Conservation (phyloP, 2,113 vertebrate genomes). For the Trogon surrucura region DNA sequence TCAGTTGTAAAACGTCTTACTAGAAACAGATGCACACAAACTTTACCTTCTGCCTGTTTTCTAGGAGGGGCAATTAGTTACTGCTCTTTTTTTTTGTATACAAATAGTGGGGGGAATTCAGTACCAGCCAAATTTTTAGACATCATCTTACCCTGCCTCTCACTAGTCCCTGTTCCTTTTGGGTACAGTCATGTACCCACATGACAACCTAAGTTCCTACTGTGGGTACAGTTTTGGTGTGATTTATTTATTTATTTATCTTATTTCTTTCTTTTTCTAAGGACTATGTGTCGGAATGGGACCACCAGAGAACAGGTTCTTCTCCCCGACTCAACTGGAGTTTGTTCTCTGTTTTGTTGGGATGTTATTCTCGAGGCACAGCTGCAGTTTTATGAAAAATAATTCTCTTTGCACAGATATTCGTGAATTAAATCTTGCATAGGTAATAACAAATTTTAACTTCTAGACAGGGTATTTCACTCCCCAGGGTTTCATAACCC, state of each 20-base stretch:
- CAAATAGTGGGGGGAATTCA: background rate
- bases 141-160: background rate
- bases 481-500: conserved; percentile 19
- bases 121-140: conserved; percentile 49
- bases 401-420: background rate
- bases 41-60: background rate
- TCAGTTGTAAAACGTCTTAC: background rate
- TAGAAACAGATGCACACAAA: background rate
- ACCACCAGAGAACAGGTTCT: background rate
- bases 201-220: background rate
- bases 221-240: conserved; percentile 27
- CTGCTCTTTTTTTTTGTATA: conserved; percentile 21
- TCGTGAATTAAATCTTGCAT: background rate
- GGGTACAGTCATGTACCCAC: no score
- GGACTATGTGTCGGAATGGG: background rate
- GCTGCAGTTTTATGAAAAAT: background rate
- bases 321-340: background rate
- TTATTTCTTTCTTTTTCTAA: background rate
- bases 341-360: background rate
- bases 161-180: background rate
- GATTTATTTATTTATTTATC: conserved; percentile 39
- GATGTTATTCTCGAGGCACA: background rate
- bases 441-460: conserved; percentile 6
- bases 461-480: background rate
- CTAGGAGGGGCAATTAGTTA: conserved; percentile 14